phyloP scores from a whole-genome alignment of 2,113 vertebrate species.

The Triplophysa rosa region DNA sequence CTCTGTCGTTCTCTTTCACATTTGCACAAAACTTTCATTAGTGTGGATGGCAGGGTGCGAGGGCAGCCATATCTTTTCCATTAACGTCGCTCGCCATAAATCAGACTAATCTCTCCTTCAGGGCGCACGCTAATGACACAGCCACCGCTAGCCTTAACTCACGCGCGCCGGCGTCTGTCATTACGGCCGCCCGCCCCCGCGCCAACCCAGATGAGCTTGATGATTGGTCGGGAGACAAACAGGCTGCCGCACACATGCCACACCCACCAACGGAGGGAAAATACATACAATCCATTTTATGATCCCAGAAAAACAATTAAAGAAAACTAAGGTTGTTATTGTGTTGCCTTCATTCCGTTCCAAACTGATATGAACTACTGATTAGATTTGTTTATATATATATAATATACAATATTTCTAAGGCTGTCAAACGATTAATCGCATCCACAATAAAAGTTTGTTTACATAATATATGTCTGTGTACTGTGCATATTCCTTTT shows the following conservation, averaged over 20 bases:
- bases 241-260: slow-evolving; percentile 7
- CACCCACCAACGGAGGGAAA: background rate
- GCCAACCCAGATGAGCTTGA: slow-evolving; percentile 5
- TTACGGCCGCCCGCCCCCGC: slow-evolving; percentile 22
- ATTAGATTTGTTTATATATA: background rate
- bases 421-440: too few relatives aligned
- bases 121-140: slow-evolving; percentile 69
- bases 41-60: slow-evolving; percentile 70
- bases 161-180: slow-evolving; percentile 37
- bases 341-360: background rate
- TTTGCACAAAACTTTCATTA: slow-evolving; percentile 86
- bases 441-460: too few relatives aligned
- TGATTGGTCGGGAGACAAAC: slow-evolving; percentile 39
- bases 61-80: slow-evolving; percentile 69
- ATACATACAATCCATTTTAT: background rate
- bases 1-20: slow-evolving; percentile 61
- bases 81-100: slow-evolving; percentile 74
- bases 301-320: background rate
- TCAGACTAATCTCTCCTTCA: slow-evolving; percentile 78
- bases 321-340: background rate
- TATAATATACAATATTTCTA: too few relatives aligned
- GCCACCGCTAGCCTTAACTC: slow-evolving; percentile 42
- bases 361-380: background rate
- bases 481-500: too few relatives aligned
- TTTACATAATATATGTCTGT: too few relatives aligned